Base-by-base conservation (phyloP, 2,113 vertebrate genomes). In the Conger conger region DNA sequence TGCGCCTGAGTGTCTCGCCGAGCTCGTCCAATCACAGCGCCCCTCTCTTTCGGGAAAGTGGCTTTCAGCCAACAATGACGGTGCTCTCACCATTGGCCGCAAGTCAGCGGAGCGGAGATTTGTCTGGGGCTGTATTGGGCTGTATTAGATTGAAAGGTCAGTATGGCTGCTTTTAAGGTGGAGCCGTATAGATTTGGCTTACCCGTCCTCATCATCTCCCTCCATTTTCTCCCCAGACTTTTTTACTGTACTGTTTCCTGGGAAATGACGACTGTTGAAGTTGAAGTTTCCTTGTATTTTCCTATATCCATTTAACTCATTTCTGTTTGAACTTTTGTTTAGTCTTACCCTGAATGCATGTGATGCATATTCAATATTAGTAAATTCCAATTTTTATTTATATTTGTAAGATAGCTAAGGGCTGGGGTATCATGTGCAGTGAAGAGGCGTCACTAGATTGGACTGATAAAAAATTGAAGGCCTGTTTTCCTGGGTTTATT, bases 1-100 rank as follows among this genome's bases (percentile, higher is more conserved):
- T 93, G 93, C 89, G 91, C 90, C 90, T 91, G 92, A 85, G 90
- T 88, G 92, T 94, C 93, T 93, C 92, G 88, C 86, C 89, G 82
- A 18, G 84, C 83, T 36, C 84, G 89, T 85, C 93, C 93, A 95
- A 95, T 95, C 0, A 57, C 80, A 2, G 73, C n/a, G 0, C 83
- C 1, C 81, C 81, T 92, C 87, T 93, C 90, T 91, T 33, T 83
- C 68, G 88, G 82, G 86, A 81, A 79, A 16, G 8, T 68, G 37
- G 83, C 82, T 35, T 11, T 85, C 27, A 23, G 76, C 94, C 93
- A 94, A 94, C 93, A 30, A 82, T 1, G 8, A 8, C 0, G 80
- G 68, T 63, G 37, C n/a, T 92, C 88, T 93, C 89, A 88, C 85
- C 82, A 78, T 86, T 87, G 86, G 89, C 88, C 89, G 86, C 86